A percentile compares a stretch with the other conserved stretches of the same genome.
Conservation (phyloP, 2,113 vertebrate genomes). For the Xiphophorus maculatus region DNA sequence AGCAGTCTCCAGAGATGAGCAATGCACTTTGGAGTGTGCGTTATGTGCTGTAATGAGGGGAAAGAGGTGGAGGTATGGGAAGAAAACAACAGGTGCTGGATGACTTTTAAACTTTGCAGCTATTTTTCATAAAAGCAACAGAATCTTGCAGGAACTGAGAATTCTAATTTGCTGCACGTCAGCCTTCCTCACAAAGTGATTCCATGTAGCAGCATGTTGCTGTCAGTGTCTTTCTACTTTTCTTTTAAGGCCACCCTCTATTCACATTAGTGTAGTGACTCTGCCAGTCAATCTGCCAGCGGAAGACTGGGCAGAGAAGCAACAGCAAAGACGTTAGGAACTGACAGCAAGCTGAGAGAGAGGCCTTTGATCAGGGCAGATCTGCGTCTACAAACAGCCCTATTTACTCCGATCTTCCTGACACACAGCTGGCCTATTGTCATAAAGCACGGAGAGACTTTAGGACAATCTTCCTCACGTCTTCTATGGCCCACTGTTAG, state of each 20-base stretch:
- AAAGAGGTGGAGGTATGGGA: slow-evolving; percentile 18
- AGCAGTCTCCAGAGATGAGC: slow-evolving; percentile 40
- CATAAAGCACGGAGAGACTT: slow-evolving; percentile 43
- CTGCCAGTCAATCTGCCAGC: slow-evolving; percentile 34
- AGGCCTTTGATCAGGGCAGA: slow-evolving; percentile 66
- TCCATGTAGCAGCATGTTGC: slow-evolving; percentile 24
- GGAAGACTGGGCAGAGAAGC: slow-evolving; percentile 31
- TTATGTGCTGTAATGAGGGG: slow-evolving; percentile 4
- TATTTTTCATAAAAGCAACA: slow-evolving; percentile 30
- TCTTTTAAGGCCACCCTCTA: slow-evolving; percentile 16
- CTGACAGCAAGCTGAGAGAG: slow-evolving; percentile 58
- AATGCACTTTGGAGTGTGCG: slow-evolving; percentile 11
- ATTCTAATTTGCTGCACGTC: slow-evolving; percentile 22
- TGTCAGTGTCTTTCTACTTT: slow-evolving; percentile 34
- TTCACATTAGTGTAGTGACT: slow-evolving; percentile 25
- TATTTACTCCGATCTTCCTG: slow-evolving; percentile 59
- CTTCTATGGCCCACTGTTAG: slow-evolving; percentile 60
- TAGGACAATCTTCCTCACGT: slow-evolving; percentile 52
- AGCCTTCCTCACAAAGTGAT: slow-evolving; percentile 24
- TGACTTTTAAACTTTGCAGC: slow-evolving; percentile 21
- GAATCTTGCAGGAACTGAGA: background rate
- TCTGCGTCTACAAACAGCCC: slow-evolving; percentile 64
- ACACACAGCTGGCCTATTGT: slow-evolving; percentile 62
- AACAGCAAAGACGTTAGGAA: slow-evolving; percentile 39
- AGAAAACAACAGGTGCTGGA: slow-evolving; percentile 36